Evolutionary conservation across 2,888 invertebrate genomes (phyloP).

Genomic region (Drosophila imparisetae): DNA sequence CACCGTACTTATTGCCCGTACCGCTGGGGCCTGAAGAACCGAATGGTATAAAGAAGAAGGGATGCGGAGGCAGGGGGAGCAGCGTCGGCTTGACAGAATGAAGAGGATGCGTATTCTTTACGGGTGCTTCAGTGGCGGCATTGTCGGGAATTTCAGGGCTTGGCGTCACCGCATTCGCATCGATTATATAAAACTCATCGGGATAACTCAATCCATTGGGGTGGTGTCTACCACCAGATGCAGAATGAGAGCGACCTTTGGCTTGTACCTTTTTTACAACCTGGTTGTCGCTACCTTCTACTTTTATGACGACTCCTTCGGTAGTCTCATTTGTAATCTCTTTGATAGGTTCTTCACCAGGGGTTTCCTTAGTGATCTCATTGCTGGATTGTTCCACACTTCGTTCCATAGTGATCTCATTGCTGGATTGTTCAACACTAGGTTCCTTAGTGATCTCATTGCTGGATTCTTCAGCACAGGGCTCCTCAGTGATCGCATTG

Average conservation of each 20-base stretch:
- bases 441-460: neutral
- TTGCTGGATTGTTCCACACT: neutral
- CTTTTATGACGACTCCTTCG: neutral
- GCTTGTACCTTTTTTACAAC: slow-evolving; percentile 4
- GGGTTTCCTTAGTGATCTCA: neutral
- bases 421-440: neutral
- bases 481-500: neutral
- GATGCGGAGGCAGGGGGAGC: slow-evolving; percentile 24
- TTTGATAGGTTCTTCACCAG: neutral
- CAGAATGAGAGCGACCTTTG: slow-evolving; percentile 15
- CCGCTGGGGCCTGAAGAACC: slow-evolving; percentile 4
- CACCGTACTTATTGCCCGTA: slow-evolving; percentile 10
- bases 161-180: neutral
- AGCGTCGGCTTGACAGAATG: slow-evolving; percentile 36
- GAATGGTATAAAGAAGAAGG: slow-evolving; percentile 5
- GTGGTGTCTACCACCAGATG: neutral
- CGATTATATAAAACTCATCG: slow-evolving; percentile 6
- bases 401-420: neutral
- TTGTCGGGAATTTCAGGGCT: neutral
- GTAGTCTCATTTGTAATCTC: neutral
- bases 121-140: neutral
- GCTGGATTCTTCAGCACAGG: neutral
- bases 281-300: slow-evolving; percentile 17
- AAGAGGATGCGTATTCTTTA: neutral
- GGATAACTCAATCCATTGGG: neutral